Base-by-base conservation (phyloP, 2,113 vertebrate genomes). In the Myiopsitta monachus region DNA sequence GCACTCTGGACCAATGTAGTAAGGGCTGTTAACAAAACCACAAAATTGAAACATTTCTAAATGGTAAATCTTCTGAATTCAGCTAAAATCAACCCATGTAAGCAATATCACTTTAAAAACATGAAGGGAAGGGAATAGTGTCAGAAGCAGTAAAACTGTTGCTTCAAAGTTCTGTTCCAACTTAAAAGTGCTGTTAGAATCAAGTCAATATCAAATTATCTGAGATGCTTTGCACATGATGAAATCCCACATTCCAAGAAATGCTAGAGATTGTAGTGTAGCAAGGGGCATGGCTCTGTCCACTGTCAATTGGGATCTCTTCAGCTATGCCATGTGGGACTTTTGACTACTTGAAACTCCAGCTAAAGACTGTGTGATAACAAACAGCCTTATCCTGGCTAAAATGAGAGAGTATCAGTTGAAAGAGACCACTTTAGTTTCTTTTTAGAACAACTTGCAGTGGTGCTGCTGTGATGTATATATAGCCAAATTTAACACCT, bases 291-390 rank as follows among this genome's bases (percentile, higher is more conserved):
- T 24, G 38, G 13, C 8, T 86, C 24, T 88, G 41, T 70, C 38
- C 67, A 10, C 27, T 76, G 11, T 66, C 59, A 84, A 18, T 54
- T 52, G 67, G 33, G 70, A 92, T 73, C 6, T 41, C 13, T 31
- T 81, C 49, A 90, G 33, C 17, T 85, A 36, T 38, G 24, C 27
- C 27, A 21, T 72, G 11, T 78, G 41, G 1, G 49, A 87, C 26
- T 61, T 86, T 78, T 92, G n/a, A 41, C 11, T 59, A 49, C 80
- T 96, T 87, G 68, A 88, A 73, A n/a, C 26, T 66, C 78, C 33
- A 81, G 15, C 22, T 83, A 18, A 54, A 90, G 17, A 36, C 72
- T 44, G 12, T 47, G 30, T 49, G 72, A 55, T 70, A 83, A 80
- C 26, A 88, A 39, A n/a, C 23, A 92, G 9, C 7, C 28, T 9